Conservation (phyloP, 2,888 invertebrate genomes). For the Arrhopalites spinosus region DNA sequence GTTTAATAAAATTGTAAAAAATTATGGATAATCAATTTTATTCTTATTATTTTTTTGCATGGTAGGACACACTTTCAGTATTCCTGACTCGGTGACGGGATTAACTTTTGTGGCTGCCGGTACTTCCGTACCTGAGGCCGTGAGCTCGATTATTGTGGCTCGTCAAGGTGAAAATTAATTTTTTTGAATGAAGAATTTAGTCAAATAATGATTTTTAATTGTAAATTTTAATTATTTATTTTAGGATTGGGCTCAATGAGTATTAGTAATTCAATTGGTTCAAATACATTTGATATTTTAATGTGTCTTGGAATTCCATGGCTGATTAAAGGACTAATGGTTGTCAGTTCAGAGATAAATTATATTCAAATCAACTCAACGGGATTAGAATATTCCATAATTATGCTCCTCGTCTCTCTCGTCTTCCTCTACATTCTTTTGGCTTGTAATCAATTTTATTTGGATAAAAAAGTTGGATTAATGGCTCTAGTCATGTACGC, state of each 20-base stretch:
- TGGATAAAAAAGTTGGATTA: slow-evolving; percentile 80
- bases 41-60: too few relatives aligned
- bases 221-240: neutral
- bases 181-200: too few relatives aligned
- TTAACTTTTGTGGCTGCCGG: slow-evolving; percentile 93
- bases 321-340: slow-evolving; percentile 84
- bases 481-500: slow-evolving; percentile 86
- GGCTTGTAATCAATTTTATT: slow-evolving; percentile 82
- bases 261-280: slow-evolving; percentile 87
- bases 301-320: slow-evolving; percentile 84
- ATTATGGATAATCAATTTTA: too few relatives aligned
- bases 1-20: too few relatives aligned
- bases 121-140: slow-evolving; percentile 91
- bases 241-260: slow-evolving; percentile 88
- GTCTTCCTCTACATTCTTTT: slow-evolving; percentile 82
- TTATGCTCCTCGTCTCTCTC: slow-evolving; percentile 83
- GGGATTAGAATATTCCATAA: slow-evolving; percentile 87
- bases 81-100: slow-evolving; percentile 93
- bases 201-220: neutral
- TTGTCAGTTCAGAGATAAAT: slow-evolving; percentile 73
- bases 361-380: slow-evolving; percentile 87
- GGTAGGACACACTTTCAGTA: slow-evolving; percentile 86
- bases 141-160: slow-evolving; percentile 89
- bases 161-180: slow-evolving; percentile 76
- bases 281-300: slow-evolving; percentile 88